phyloP scores from a whole-genome alignment of 2,888 invertebrate genomes.

The Tineola bisselliella region DNA sequence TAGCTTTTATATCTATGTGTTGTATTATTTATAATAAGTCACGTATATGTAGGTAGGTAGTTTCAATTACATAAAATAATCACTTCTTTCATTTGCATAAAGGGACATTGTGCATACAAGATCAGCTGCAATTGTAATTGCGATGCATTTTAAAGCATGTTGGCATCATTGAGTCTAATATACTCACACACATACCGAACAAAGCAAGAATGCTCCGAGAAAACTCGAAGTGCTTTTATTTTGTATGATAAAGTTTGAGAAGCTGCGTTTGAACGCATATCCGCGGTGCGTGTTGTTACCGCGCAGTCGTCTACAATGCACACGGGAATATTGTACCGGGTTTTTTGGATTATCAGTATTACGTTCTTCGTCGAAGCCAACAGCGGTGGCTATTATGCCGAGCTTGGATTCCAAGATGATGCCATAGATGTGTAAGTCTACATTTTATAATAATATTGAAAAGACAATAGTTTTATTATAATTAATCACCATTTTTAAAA shows the following conservation, averaged over 20 bases:
- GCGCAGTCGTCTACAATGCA: slow-evolving; percentile 37
- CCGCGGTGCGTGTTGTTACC: slow-evolving; percentile 24
- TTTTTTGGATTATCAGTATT: neutral
- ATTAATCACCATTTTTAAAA: no score
- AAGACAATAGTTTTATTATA: no score
- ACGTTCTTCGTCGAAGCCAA: neutral
- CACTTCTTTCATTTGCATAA: neutral
- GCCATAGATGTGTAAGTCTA: slow-evolving; percentile 50
- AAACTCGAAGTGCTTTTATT: no score
- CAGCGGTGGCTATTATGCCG: slow-evolving; percentile 40
- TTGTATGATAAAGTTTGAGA: slow-evolving; percentile 50
- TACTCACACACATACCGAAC: no score
- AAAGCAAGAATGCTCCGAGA: no score
- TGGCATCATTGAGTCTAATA: no score
- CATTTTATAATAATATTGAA: no score
- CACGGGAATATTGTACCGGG: slow-evolving; percentile 34
- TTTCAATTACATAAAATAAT: neutral
- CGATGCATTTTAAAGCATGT: slow-evolving; percentile 13
- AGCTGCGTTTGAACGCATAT: slow-evolving; percentile 48
- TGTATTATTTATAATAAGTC: no score
- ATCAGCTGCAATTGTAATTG: neutral
- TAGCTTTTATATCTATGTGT: no score
- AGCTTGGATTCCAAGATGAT: slow-evolving; percentile 49
- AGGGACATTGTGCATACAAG: neutral
- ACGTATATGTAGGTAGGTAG: no score